Base-by-base conservation (phyloP, 2,888 invertebrate genomes). In the Blomia tropicalis region DNA sequence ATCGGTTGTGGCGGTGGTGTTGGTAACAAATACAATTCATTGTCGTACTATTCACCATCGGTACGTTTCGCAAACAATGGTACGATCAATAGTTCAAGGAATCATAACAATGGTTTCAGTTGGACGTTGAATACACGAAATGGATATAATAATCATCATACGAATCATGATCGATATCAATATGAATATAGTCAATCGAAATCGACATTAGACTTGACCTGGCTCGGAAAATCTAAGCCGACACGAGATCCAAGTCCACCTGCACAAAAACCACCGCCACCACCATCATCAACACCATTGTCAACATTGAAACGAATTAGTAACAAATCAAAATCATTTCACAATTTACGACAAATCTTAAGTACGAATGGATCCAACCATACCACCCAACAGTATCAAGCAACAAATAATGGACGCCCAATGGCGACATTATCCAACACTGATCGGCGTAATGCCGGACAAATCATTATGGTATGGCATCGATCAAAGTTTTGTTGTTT, bases 111-210 rank as follows among this genome's bases (percentile, higher is more conserved):
- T 36, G 51, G 51, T 14, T 47, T n/a, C 27, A 47, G 51, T n/a
- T 47, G 51, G 51, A 47, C 51, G 22, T 19, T 47, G 11, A 47
- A 47, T 19, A 47, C 51, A 7, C 51, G 51, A 27, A 27, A 27
- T 27, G 51, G 51, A 11, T 41, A 17, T n/a, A 41, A 41, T n/a
- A 41, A 41, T n/a, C 14, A 14, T n/a, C 14, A n/a, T 17, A n/a
- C n/a, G n/a, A n/a, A n/a, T n/a, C n/a, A n/a, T n/a, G n/a, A n/a
- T n/a, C 7, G 36, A 7, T 17, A 36, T 17, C 51, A 47, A n/a
- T 47, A 47, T n/a, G 51, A 47, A n/a, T 47, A 47, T n/a, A 47
- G 51, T n/a, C 51, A 47, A 19, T 47, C 51, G n/a, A 47, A 47
- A n/a, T 47, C 51, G 23, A 47, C 51, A 22, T n/a, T 47, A 7